Evolutionary conservation across 2,113 vertebrate genomes (phyloP).

Genomic region (Connochaetes taurinus): DNA sequence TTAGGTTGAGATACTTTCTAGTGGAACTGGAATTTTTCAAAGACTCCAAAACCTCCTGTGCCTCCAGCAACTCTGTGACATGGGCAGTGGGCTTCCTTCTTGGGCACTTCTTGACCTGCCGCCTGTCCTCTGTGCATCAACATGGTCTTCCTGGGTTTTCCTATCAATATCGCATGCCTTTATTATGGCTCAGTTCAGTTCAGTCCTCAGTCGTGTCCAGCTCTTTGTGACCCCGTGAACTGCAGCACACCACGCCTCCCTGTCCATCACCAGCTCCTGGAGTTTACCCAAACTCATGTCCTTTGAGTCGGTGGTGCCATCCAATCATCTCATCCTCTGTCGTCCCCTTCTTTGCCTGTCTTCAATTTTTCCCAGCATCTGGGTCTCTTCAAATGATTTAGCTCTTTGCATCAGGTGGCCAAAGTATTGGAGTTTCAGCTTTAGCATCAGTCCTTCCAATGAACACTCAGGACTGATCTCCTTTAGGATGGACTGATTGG

Average conservation of each 20-base stretch:
- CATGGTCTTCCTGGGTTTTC: not conserved
- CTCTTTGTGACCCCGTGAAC: not conserved
- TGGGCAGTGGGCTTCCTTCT: not conserved
- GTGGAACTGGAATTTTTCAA: not conserved
- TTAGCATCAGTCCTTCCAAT: not conserved
- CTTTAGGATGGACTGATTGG: not conserved
- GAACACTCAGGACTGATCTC: not conserved
- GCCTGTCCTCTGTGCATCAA: not conserved
- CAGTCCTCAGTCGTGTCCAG: not conserved
- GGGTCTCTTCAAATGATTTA: not conserved
- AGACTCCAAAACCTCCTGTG: not conserved
- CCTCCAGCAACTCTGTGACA: not conserved
- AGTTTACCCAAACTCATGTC: not conserved
- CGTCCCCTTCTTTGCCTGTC: accelerated
- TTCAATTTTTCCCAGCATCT: not conserved
- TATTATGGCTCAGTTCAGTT: not conserved
- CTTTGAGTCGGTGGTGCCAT: not conserved
- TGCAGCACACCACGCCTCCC: not conserved
- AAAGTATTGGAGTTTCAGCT: not conserved
- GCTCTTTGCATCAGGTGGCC: not conserved
- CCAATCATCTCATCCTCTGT: not conserved
- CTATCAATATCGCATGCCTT: not conserved
- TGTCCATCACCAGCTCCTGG: not conserved
- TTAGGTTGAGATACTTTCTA: not conserved
- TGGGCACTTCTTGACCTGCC: not conserved